phyloP scores from a whole-genome alignment of 2,797 vertebrate genomes.

The Podarcis lilfordi region DNA sequence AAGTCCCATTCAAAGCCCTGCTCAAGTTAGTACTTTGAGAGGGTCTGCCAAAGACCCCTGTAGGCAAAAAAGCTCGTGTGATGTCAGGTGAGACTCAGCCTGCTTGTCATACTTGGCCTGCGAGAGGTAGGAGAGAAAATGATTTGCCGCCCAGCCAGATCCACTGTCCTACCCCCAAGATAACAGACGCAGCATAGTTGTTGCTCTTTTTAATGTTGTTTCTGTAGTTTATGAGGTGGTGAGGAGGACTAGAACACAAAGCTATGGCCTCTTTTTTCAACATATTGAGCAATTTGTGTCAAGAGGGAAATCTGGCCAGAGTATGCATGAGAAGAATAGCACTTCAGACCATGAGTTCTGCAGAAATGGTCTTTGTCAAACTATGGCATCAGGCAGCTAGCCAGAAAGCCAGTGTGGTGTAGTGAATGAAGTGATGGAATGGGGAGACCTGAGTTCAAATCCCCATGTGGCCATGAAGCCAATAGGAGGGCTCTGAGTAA shows the following conservation, averaged over 20 bases:
- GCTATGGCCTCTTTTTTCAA: neutral
- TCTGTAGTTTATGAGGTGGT: too few relatives aligned
- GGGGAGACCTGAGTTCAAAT: neutral
- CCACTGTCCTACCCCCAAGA: too few relatives aligned
- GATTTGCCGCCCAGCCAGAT: too few relatives aligned
- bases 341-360: neutral
- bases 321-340: neutral
- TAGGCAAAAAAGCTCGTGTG: too few relatives aligned
- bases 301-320: neutral
- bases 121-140: too few relatives aligned
- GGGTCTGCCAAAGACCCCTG: too few relatives aligned
- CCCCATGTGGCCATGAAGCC: neutral
- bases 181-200: too few relatives aligned
- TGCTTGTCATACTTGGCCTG: too few relatives aligned
- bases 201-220: too few relatives aligned
- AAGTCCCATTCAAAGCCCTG: too few relatives aligned
- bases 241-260: neutral
- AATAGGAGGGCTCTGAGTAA: neutral
- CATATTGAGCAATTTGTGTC: neutral
- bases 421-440: neutral
- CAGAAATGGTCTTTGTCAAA: neutral
- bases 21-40: too few relatives aligned
- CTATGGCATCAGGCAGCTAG: neutral
- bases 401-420: neutral
- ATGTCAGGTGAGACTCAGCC: too few relatives aligned